Conservation (phyloP, 2,888 invertebrate species). For the Tigriopus californicus region DNA sequence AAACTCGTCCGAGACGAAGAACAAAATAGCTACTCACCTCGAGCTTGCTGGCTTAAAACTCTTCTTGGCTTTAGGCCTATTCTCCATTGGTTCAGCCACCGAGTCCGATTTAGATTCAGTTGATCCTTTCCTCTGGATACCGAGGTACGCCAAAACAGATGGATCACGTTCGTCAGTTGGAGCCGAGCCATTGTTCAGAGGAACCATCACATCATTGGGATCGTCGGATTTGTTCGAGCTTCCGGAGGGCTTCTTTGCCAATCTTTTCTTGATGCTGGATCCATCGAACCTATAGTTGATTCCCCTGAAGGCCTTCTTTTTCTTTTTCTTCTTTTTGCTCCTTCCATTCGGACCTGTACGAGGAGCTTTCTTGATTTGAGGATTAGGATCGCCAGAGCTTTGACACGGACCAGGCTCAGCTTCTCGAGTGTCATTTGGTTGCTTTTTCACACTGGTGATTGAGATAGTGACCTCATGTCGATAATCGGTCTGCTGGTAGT, state of each 20-base stretch:
- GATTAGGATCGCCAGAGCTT: too few relatives aligned
- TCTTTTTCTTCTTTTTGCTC: conserved; percentile 17
- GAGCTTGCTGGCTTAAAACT: neutral
- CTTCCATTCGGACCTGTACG: neutral
- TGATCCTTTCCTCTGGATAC: conserved; percentile 3
- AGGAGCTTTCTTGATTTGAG: neutral
- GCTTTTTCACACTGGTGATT: neutral
- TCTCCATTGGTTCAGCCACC: neutral
- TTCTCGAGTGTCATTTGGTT: neutral
- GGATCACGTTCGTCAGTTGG: neutral
- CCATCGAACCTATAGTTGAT: conserved; percentile 19
- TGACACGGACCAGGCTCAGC: neutral
- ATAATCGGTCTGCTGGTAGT: too few relatives aligned
- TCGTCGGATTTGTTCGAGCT: neutral
- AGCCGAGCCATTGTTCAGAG: neutral
- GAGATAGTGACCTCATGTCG: too few relatives aligned
- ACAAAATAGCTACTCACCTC: too few relatives aligned
- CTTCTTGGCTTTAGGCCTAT: conserved; percentile 3
- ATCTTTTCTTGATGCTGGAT: neutral
- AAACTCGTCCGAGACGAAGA: too few relatives aligned
- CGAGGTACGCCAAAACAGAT: conserved; percentile 3
- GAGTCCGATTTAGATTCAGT: neutral
- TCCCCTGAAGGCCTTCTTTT: conserved; percentile 20
- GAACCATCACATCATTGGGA: neutral
- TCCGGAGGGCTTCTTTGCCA: neutral